Percentiles rank a stretch among this genome's conserved stretches.
These are phyloP conservation scores for Epistrophe eligans DNA, from an alignment of 2,888 invertebrate species.

Conservation along the genomic window DNA sequence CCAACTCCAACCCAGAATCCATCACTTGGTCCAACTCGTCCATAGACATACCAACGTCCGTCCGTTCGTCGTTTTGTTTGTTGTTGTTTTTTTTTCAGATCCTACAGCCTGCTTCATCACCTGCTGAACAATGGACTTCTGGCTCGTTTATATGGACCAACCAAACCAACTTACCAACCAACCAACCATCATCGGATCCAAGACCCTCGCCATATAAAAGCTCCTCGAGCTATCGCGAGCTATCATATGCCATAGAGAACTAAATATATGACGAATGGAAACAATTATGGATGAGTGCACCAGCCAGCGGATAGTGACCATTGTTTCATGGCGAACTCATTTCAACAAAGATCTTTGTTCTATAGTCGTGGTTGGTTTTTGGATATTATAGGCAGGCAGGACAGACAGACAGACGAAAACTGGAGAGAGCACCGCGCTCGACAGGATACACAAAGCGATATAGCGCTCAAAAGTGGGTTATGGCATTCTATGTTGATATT, in stretches of 20 bases:
- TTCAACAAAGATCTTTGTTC: slow-evolving; percentile 67
- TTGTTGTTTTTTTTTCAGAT: neutral
- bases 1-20: slow-evolving; percentile 24
- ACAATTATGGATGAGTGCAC: slow-evolving; percentile 67
- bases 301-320: slow-evolving; percentile 55
- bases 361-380: slow-evolving; percentile 17
- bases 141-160: neutral
- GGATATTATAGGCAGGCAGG: slow-evolving; percentile 16
- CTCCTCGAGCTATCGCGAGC: slow-evolving; percentile 41
- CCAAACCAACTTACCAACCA: neutral
- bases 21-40: slow-evolving; percentile 16
- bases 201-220: slow-evolving; percentile 14
- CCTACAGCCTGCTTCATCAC: slow-evolving; percentile 43
- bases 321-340: slow-evolving; percentile 69
- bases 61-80: neutral
- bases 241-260: slow-evolving; percentile 47
- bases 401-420: slow-evolving; percentile 34
- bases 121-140: slow-evolving; percentile 54
- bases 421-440: slow-evolving; percentile 10
- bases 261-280: slow-evolving; percentile 72
- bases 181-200: neutral
- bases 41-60: slow-evolving; percentile 1
- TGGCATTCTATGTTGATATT: slow-evolving; percentile 61
- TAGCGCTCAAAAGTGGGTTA: slow-evolving; percentile 60
- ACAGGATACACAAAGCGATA: slow-evolving; percentile 41